phyloP scores from a whole-genome alignment of 2,888 invertebrate species.

The Empis livida region DNA sequence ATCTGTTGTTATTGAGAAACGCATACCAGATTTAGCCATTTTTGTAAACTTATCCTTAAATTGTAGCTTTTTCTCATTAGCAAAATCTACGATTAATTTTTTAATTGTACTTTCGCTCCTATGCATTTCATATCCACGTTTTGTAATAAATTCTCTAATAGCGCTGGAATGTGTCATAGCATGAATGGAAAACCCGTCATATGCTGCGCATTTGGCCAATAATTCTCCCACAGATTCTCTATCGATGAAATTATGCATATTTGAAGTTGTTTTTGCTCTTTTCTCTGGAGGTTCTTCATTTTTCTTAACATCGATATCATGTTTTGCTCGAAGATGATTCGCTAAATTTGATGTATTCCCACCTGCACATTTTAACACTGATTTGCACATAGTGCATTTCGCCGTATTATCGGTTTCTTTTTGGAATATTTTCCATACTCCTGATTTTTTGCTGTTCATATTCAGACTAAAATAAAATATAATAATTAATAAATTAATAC shows the following conservation, averaged over 20 bases:
- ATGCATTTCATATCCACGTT: no score
- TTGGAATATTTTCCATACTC: no score
- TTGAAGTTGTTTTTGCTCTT: background rate
- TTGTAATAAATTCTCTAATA: background rate
- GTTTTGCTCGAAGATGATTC: slow-evolving; percentile 2
- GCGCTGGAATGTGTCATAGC: slow-evolving; percentile 3
- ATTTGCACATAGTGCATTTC: background rate
- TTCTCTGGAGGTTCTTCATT: slow-evolving; percentile 1
- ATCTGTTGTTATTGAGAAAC: no score
- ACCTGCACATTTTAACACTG: slow-evolving; percentile 2
- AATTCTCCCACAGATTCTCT: slow-evolving; percentile 2
- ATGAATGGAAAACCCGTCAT: slow-evolving; percentile 2
- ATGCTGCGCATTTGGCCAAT: background rate
- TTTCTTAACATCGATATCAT: slow-evolving; percentile 1
- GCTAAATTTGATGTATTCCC: background rate
- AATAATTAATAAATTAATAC: no score
- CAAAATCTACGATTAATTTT: no score
- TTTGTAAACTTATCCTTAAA: no score
- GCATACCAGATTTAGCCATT: no score
- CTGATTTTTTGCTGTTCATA: no score
- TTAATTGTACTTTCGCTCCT: no score
- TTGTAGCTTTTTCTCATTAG: no score
- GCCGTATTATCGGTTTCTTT: no score
- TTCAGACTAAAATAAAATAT: no score
- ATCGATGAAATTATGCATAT: background rate